These are phyloP conservation scores for Hydrozoanthus tunicans DNA, from an alignment of 64 coral and sea anemone species.

Conservation along the genomic window DNA sequence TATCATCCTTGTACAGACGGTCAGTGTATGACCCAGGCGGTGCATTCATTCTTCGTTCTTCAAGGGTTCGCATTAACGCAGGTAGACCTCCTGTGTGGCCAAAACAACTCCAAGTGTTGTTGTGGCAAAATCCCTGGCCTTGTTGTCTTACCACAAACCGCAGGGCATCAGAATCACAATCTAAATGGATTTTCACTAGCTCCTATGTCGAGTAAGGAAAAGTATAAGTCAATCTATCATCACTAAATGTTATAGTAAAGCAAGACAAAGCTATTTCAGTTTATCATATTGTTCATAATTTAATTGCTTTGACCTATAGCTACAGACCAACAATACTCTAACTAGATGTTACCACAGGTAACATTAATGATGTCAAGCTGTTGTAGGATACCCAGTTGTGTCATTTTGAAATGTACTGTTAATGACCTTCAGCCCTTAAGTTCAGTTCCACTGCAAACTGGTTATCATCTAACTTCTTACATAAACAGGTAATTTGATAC, in stretches of 20 bases:
- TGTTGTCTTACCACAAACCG: conserved; percentile 64
- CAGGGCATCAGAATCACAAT: conserved; percentile 63
- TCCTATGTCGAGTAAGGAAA: conserved; percentile 7
- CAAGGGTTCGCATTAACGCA: conserved; percentile 43
- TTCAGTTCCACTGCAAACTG: too few relatives aligned
- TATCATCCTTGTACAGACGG: conserved; percentile 57
- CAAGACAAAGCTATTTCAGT: neutral
- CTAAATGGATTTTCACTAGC: conserved; percentile 32
- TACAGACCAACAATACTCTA: too few relatives aligned
- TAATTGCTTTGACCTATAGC: too few relatives aligned
- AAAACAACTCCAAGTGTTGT: conserved; percentile 65
- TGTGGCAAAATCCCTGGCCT: conserved; percentile 58
- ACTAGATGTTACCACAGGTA: too few relatives aligned
- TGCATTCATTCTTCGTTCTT: conserved; percentile 39
- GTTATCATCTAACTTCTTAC: too few relatives aligned
- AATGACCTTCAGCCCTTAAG: too few relatives aligned
- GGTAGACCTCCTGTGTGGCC: conserved; percentile 48
- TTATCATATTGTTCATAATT: neutral
- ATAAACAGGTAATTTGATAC: too few relatives aligned
- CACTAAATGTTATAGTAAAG: neutral
- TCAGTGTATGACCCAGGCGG: conserved; percentile 63
- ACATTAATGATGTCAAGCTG: too few relatives aligned
- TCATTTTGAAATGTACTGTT: too few relatives aligned
- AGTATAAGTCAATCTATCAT: neutral
- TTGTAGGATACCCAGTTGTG: too few relatives aligned